Conservation (phyloP, 2,888 invertebrate species). For the Caenorhabditis doughertyi region DNA sequence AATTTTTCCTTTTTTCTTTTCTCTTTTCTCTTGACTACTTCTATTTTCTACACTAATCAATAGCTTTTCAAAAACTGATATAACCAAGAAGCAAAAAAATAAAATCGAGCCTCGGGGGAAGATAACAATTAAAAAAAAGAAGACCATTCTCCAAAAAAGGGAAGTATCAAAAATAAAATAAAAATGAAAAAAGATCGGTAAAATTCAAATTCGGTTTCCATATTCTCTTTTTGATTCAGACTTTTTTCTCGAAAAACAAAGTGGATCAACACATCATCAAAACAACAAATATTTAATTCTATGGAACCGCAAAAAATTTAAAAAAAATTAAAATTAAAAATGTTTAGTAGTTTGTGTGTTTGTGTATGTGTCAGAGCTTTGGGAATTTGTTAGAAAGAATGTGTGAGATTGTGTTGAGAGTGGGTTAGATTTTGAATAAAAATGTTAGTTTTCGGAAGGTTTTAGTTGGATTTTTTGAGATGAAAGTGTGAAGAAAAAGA, state of each 20-base stretch:
- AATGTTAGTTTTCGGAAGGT: conserved; percentile 12
- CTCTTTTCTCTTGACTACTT: too few relatives aligned
- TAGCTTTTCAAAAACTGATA: neutral
- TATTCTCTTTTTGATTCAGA: neutral
- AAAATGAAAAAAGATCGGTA: conserved; percentile 49
- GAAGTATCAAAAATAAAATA: neutral
- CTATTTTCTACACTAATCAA: neutral
- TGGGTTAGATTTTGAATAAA: neutral
- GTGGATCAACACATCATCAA: conserved; percentile 12
- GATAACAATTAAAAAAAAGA: too few relatives aligned
- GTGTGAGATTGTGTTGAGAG: conserved; percentile 1
- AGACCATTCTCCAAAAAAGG: conserved; percentile 38
- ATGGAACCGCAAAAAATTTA: conserved; percentile 46
- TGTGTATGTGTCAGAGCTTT: neutral
- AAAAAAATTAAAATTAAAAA: neutral
- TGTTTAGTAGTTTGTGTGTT: neutral
- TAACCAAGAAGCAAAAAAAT: conserved; percentile 6
- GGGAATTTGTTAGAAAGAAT: neutral
- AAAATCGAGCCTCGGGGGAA: conserved; percentile 11
- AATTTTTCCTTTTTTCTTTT: neutral
- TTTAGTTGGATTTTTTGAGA: neutral
- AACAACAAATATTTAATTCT: conserved; percentile 40
- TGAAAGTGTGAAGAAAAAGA: neutral
- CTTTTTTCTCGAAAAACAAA: neutral
- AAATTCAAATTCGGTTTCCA: conserved; percentile 43